Conservation (phyloP, 2,113 vertebrate species). For the Etia nguti region DNA sequence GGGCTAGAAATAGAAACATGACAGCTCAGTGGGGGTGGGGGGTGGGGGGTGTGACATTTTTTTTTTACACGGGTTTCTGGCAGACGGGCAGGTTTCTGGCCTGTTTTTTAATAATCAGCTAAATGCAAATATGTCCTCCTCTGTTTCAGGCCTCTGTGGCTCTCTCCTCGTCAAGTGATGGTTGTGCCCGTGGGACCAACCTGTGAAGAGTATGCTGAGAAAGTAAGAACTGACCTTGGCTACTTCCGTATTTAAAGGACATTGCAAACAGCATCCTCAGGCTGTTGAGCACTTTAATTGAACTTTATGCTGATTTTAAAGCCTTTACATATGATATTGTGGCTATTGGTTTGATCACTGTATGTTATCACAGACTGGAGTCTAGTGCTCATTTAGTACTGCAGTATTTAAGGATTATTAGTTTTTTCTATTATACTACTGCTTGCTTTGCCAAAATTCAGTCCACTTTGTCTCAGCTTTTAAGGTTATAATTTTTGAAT, state of each 20-base stretch:
- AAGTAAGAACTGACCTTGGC: constrained; percentile 67
- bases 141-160: constrained; percentile 88
- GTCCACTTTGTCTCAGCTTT: background rate
- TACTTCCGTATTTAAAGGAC: background rate
- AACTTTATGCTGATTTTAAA: background rate
- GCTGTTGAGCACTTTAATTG: background rate
- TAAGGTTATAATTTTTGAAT: background rate
- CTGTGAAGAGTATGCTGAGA: constrained; percentile 91
- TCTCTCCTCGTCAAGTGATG: constrained; percentile 95
- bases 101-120: background rate
- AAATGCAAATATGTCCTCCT: background rate
- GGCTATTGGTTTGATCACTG: background rate
- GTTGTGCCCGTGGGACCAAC: constrained; percentile 91
- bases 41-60: background rate
- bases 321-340: background rate
- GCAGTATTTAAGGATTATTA: background rate
- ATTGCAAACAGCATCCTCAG: background rate
- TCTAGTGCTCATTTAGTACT: background rate
- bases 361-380: background rate
- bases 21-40: background rate
- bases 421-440: background rate
- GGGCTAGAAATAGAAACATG: background rate
- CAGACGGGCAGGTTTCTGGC: background rate
- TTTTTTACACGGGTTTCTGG: background rate
- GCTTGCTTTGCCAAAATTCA: background rate